Evolutionary conservation across 2,888 invertebrate species (phyloP), one percentile per base, ranked within the genome.

Genomic region (Apoderus coryli): DNA sequence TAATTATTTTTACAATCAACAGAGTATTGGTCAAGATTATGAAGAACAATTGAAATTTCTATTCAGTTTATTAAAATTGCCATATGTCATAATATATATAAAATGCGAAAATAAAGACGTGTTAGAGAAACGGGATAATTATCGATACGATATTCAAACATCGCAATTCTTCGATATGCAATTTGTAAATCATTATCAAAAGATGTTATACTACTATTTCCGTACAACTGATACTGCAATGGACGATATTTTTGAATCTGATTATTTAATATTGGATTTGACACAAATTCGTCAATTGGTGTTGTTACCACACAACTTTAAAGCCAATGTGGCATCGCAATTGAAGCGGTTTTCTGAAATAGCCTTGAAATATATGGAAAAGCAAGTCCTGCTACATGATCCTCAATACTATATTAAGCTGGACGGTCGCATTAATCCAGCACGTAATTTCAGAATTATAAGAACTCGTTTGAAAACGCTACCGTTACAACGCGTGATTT

Each of bases 361-460:
- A 28, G 55, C 65, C 3, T 46, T 59, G 16, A 55, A 63, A 4
- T 53, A 50, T 33, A 54, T 74, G 22, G 63, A 72, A 43, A 57
- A 59, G 22, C 58, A 63, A 48, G 46, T 72, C 19, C 48, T 65
- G 30, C 52, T 60, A 11, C 67, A 63, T 46, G 56, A 69, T 44
- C 65, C 69, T 2, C 63, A 67, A 42, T 53, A 56, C 45, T 56
- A 69, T 22, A 56, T 75, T 14, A 67, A 65, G 52, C 45, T 75
- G 25, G 72, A 75, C 50, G 72, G 67, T 2, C 57, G 72, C 16
- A 53, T 56, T 19, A 48, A 63, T 13, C 40, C 54, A 10, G 47
- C 54, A 25, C 52, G 62, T 41, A 65, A 70, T 61, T 58, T 72
- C 43, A 44, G 64, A 39, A 52, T 63, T 16, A 38, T 71, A 23